These are phyloP conservation scores for Gavialis gangeticus DNA, from an alignment of 2,113 vertebrate genomes.

Conservation along the genomic window DNA sequence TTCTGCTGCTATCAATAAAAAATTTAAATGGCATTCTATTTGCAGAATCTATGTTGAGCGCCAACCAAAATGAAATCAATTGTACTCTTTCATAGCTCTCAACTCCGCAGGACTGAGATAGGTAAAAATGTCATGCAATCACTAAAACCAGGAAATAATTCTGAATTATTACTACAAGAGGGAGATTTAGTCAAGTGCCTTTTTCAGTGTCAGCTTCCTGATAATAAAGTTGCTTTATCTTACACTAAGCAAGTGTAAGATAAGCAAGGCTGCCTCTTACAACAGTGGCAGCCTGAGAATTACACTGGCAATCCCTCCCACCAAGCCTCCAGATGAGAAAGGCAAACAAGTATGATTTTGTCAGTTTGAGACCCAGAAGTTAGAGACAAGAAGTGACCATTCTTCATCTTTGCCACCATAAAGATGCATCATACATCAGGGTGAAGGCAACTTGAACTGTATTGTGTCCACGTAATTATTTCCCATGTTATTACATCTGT, in stretches of 20 bases:
- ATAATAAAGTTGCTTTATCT: neutral
- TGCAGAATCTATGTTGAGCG: neutral
- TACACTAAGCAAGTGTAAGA: neutral
- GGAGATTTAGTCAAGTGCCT: neutral
- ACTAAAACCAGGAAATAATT: neutral
- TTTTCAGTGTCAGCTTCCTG: neutral
- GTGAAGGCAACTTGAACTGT: neutral
- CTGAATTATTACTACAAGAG: neutral
- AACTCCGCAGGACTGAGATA: neutral
- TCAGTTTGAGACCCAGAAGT: neutral
- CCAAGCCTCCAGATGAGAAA: neutral
- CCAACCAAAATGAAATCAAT: neutral
- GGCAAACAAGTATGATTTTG: neutral
- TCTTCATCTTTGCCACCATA: neutral
- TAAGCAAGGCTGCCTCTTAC: neutral
- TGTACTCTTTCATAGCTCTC: neutral
- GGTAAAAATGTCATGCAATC: neutral
- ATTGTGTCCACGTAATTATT: neutral
- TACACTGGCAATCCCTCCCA: neutral
- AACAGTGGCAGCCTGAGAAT: neutral
- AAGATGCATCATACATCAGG: neutral
- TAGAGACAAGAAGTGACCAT: neutral
- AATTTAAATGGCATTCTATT: neutral
- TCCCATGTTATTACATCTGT: too few species aligned
- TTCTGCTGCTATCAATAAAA: neutral